Base-by-base conservation (phyloP, 2,888 invertebrate species). In the Campopleginae sp. region DNA sequence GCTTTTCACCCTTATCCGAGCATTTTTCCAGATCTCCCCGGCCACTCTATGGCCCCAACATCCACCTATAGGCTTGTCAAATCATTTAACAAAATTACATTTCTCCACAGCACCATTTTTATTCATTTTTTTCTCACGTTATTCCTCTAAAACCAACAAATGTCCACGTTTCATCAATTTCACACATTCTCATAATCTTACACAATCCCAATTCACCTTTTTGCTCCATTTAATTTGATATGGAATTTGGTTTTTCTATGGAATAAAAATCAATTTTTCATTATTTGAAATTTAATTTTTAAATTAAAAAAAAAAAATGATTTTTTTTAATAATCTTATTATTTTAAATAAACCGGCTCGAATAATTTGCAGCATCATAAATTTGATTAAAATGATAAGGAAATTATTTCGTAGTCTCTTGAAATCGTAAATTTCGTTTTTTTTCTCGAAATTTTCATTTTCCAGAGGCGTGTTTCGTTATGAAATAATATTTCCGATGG, bases 1-100 rank as follows among this genome's bases (percentile, higher is more conserved):
- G 17, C 70, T 79, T 79, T 76, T 65, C 65, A 66, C 54, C 12
- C 46, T 58, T 71, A 31, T 68, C 31, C 31, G 51, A 63, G 33
- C 5, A 61, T 44, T 65, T 42, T 72, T 58, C 70, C 61, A 44
- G 74, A 71, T 46, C 44, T 48, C 75, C 46, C 75, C 46, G 42
- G 17, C 38, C 48, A 1, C 27, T 74, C 58, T 65, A 17, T 23
- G 23, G 14, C 14, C 27, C 8, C 38, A 1, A 42, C 48, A 42
- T 65, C 31, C n/a, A 44, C 27, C 31, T 44, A 42, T 14, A 76
- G 48, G 58, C 51, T 38, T 66, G 38, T 14, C 12, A 14, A 44
- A 17, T 14, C 19, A 44, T 27, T 46, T 58, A 33, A 17, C 5
- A 58, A 31, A 51, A 44, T 23, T n/a, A 3, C 2, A 38, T 33